A percentile compares a stretch with the other conserved stretches of the same genome.
Conservation (phyloP, 2,888 invertebrate genomes). For the Acheta domesticus region DNA sequence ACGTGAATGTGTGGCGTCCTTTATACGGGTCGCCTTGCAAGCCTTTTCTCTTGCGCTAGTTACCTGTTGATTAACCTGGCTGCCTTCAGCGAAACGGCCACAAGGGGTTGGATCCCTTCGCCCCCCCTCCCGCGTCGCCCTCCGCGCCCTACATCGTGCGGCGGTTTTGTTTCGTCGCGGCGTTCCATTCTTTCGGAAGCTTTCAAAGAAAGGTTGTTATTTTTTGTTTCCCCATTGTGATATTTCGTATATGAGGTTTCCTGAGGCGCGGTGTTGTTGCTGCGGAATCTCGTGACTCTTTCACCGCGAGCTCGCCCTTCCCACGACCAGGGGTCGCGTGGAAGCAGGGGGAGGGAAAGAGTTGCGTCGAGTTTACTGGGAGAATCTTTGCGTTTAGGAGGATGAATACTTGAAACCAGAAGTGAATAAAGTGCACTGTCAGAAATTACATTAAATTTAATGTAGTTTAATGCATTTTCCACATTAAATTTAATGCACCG, state of each 20-base stretch:
- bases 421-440: no score
- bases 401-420: no score
- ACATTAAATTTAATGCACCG: no score
- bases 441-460: no score
- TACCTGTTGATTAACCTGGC: background rate
- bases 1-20: background rate
- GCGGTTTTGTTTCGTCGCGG: conserved; percentile 1
- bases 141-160: background rate
- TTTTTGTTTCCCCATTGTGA: background rate
- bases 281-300: background rate
- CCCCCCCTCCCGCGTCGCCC: background rate
- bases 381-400: no score
- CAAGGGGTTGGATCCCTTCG: background rate
- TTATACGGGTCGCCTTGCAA: background rate
- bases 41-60: background rate
- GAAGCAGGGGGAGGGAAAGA: background rate
- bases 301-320: background rate
- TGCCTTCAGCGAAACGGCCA: background rate
- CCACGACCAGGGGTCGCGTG: background rate
- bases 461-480: no score
- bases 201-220: background rate
- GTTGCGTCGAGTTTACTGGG: background rate
- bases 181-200: background rate
- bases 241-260: background rate
- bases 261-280: background rate